These are phyloP conservation scores for Chrysogorgia sp. DNA, from an alignment of 92 coral and sea anemone genomes.

Conservation along the genomic window DNA sequence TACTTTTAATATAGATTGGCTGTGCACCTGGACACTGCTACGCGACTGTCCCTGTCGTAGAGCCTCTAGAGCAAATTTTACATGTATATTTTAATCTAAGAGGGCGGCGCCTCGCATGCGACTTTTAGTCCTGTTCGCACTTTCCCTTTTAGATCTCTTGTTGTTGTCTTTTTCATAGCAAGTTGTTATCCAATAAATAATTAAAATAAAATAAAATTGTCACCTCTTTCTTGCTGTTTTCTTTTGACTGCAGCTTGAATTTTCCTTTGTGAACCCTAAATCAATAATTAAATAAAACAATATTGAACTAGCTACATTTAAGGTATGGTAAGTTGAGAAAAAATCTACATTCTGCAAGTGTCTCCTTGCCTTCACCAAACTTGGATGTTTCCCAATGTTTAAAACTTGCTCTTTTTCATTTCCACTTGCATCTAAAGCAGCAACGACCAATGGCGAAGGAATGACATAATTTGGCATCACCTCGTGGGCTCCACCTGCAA, in stretches of 20 bases:
- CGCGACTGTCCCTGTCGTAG: no score
- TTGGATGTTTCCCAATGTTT: constrained; percentile 91
- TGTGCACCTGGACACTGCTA: no score
- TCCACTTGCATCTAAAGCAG: constrained; percentile 59
- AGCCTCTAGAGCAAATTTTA: no score
- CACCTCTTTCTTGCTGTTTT: constrained; percentile 80
- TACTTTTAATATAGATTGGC: no score
- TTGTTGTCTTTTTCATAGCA: no score
- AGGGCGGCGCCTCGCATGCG: no score
- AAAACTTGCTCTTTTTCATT: constrained; percentile 69
- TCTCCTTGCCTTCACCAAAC: constrained; percentile 79
- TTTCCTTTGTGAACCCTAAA: constrained; percentile 83
- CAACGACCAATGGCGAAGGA: constrained; percentile 69
- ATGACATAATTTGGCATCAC: constrained; percentile 90
- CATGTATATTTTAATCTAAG: no score
- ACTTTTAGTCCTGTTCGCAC: no score
- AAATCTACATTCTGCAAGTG: not conserved
- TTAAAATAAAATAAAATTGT: not conserved
- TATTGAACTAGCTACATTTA: not conserved
- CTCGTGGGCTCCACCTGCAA: constrained; percentile 53
- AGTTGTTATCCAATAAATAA: no score
- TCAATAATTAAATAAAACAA: not conserved
- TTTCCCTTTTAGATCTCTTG: no score
- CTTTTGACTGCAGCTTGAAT: constrained; percentile 90
- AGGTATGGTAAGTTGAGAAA: not conserved